A percentile compares a stretch with the other conserved stretches of the same genome.
Evolutionary conservation across 2,888 invertebrate species (phyloP).

Genomic region (Pocota personata): DNA sequence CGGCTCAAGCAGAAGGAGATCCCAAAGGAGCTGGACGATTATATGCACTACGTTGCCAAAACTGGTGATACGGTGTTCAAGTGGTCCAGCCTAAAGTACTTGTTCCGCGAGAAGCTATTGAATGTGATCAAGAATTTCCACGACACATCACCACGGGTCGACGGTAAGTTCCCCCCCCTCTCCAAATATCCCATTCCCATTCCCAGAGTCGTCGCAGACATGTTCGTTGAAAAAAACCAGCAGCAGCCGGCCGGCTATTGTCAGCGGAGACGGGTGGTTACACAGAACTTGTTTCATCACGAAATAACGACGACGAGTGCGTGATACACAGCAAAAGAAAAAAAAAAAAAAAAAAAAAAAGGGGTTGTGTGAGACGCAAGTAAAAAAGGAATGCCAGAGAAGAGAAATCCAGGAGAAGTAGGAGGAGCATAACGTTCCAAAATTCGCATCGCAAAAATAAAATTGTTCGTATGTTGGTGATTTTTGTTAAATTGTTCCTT

Average conservation of each 20-base stretch:
- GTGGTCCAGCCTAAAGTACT: constrained; percentile 93
- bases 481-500: constrained; percentile 15
- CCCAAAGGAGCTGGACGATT: constrained; percentile 94
- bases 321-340: constrained; percentile 35
- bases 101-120: constrained; percentile 94
- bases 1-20: constrained; percentile 91
- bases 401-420: background rate
- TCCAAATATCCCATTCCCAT: no score
- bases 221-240: constrained; percentile 53
- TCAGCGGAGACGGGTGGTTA: constrained; percentile 59
- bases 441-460: background rate
- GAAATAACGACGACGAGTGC: constrained; percentile 49
- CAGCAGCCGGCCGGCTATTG: constrained; percentile 59
- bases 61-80: constrained; percentile 97
- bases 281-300: constrained; percentile 67
- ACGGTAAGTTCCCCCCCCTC: constrained; percentile 78
- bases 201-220: constrained; percentile 60
- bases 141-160: constrained; percentile 88
- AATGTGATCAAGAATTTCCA: constrained; percentile 94
- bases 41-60: constrained; percentile 93
- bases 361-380: constrained; percentile 50
- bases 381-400: constrained; percentile 6
- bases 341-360: no score
- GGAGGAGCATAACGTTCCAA: background rate
- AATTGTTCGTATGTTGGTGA: background rate